Evolutionary conservation across 1,140 invertebrate species (phyloP), one percentile per base, ranked within the genome.

Genomic region (Sinella curviseta): DNA sequence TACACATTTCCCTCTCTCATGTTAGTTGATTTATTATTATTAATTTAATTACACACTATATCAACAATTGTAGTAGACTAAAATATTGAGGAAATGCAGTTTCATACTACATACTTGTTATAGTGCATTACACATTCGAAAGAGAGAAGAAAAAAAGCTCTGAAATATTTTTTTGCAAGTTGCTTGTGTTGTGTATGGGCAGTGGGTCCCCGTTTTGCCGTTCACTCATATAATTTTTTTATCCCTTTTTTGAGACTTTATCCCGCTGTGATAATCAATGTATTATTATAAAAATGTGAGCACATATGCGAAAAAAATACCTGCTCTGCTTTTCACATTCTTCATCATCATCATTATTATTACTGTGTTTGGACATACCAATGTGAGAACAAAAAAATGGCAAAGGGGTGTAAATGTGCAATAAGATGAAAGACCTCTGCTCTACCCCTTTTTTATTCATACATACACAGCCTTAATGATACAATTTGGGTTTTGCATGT

Each of bases 221-320:
- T n/a, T n/a, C n/a, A n/a, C n/a, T n/a, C n/a, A n/a, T n/a, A n/a
- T n/a, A n/a, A n/a, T n/a, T n/a, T n/a, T n/a, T 48, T 48, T 12
- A 48, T 48, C 39, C 20, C 20, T 20, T 8, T 48, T 70, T 24
- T 14, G 12, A 70, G 26, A 70, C 30, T 33, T 30, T 31, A 70
- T 8, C 65, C 65, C 14, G 65, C 65, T 70, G 65, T 70, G 65
- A 70, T 70, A 70, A 70, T 70, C 26, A 70, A 31, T n/a, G 24
- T 26, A 65, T 65, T 14, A 12, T 48, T 20, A 48, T 20, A 48
- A 48, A 20, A 8, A 65, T n/a, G 24, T 65, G 8, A 12, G 65
- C 8, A 31, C 31, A 12, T 14, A 70, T 70, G 65, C 31, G 8
- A 33, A 12, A 33, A 70, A 33, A 70, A 70, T 31, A 31, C 14